Base-by-base conservation (phyloP, 2,113 vertebrate genomes). In the Clarias magur region DNA sequence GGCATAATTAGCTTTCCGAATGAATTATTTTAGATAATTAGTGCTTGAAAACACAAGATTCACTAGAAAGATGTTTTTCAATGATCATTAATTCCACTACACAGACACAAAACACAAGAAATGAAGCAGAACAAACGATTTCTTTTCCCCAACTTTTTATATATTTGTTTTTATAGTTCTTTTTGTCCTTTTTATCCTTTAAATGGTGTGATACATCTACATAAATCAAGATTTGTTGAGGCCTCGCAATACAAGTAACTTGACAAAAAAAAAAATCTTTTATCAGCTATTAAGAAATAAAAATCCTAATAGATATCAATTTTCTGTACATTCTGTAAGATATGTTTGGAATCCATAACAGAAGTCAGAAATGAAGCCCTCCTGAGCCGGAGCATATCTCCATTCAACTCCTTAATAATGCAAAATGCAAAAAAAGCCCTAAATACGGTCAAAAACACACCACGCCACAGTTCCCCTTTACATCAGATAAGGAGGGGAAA, bases 131-230 rank as follows among this genome's bases (percentile, higher is more conserved):
- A 38, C 72, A 87, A 23, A 19, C 53, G 10, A 42, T 2, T 82
- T 88, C 23, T 81, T 88, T 86, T 54, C 56, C 83, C 84, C 84
- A 80, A 85, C 17, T 27, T 82, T 79, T 90, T 90, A 83, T 89
- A 79, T 85, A 86, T 85, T 85, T 82, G 60, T 82, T 90, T 91
- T 90, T 81, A 85, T 92, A 92, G 42, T 62, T 30, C 85, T 90
- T 94, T 92, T 92, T 95, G 54, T 53, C 30, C 27, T 94, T 92
- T 92, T 95, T 78, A 34, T 38, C 60, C 25, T 70, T 92, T 92
- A 95, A 95, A 93, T 94, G 93, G 92, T 95, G 93, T 94, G 93
- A 94, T 93, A 95, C 93, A 91, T 92, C 93, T 93, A 95, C 92
- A 94, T 84, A 93, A 94, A 93, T 89, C 89, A 89, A 89, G 82